A percentile compares a stretch with the other conserved stretches of the same genome.
These are phyloP conservation scores for Macrochelys suwanniensis DNA, from an alignment of 2,797 vertebrate species.

Conservation along the genomic window DNA sequence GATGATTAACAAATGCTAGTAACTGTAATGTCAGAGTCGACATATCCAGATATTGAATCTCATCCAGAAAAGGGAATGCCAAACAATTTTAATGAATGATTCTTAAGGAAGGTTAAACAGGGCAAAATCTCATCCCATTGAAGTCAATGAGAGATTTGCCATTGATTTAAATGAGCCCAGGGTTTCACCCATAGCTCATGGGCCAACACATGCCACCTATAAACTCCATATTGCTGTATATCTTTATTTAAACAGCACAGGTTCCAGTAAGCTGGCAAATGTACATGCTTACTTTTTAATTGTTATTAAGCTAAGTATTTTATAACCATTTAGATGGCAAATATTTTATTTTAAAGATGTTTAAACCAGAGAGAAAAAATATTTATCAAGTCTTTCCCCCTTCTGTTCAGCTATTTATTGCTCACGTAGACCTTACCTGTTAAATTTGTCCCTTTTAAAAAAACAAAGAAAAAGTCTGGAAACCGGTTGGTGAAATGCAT, in stretches of 20 bases:
- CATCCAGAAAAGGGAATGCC: background rate
- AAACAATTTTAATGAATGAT: fast-evolving
- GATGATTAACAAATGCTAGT: background rate
- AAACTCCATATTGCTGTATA: background rate
- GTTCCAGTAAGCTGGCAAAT: background rate
- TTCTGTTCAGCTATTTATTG: background rate
- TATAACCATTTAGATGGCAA: background rate
- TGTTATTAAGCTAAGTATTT: background rate
- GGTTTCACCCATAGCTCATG: background rate
- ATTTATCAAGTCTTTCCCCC: background rate
- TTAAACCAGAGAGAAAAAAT: background rate
- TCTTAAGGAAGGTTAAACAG: background rate
- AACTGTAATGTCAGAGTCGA: background rate
- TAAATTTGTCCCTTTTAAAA: background rate
- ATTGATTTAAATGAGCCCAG: background rate
- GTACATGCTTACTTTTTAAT: background rate
- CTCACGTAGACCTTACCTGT: background rate
- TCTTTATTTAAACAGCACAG: background rate
- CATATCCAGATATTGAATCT: background rate
- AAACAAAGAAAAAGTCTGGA: background rate
- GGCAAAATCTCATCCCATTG: fast-evolving
- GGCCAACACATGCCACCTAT: fast-evolving
- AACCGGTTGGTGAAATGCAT: background rate
- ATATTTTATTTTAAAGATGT: background rate
- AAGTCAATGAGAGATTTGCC: background rate